Conservation (phyloP, 2,888 invertebrate genomes). For the Anaspis maculata region DNA sequence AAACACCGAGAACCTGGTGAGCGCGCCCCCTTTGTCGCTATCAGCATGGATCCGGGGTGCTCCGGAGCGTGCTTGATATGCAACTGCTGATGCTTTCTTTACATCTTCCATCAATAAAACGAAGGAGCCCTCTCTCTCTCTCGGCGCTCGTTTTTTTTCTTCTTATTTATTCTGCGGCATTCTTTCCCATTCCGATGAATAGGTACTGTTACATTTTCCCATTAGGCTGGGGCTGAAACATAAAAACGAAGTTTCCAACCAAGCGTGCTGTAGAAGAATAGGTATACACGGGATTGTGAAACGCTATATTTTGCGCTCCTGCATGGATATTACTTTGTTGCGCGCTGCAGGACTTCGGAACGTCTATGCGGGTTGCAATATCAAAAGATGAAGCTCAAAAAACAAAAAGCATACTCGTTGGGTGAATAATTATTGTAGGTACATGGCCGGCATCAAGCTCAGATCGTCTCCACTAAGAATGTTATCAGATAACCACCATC, state of each 20-base stretch:
- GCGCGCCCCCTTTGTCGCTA: conserved; percentile 10
- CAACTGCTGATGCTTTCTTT: conserved; percentile 16
- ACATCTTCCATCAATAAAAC: conserved; percentile 8
- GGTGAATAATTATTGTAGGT: too few species aligned
- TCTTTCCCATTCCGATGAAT: conserved; percentile 14
- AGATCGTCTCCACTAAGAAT: too few species aligned
- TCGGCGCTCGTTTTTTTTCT: too few species aligned
- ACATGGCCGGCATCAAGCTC: too few species aligned
- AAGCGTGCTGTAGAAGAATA: conserved; percentile 12
- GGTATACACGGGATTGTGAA: neutral
- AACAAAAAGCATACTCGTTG: too few species aligned
- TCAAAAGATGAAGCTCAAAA: too few species aligned
- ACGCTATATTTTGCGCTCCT: conserved; percentile 1
- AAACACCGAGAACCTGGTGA: conserved; percentile 6
- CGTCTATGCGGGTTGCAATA: too few species aligned
- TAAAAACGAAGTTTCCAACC: conserved; percentile 7
- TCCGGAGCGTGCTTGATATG: conserved; percentile 17
- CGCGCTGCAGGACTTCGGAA: too few species aligned
- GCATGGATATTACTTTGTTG: too few species aligned
- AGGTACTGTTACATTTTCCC: conserved; percentile 16
- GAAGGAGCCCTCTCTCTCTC: conserved; percentile 6
- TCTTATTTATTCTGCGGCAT: conserved; percentile 13
- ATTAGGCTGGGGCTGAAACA: conserved; percentile 7
- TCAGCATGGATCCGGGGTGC: conserved; percentile 8
- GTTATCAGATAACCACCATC: too few species aligned